Conservation (phyloP, 2,113 vertebrate species). For the Atherinomorus stipes region DNA sequence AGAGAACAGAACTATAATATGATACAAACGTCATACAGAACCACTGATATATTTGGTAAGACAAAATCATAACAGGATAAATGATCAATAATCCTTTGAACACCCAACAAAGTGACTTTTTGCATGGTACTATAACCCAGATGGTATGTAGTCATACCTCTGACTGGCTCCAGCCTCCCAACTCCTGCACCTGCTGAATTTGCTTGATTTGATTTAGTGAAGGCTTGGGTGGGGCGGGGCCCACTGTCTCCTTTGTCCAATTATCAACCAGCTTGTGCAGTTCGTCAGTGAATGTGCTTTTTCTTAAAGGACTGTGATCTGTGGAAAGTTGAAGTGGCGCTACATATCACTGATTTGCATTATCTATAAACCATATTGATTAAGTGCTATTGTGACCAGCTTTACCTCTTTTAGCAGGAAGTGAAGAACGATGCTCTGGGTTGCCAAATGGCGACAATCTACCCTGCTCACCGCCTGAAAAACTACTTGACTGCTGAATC, state of each 20-base stretch:
- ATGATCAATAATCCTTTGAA: neutral
- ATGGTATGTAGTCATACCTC: constrained; percentile 80
- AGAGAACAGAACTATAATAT: neutral
- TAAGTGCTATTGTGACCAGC: neutral
- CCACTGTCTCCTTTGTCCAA: constrained; percentile 89
- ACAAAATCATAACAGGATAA: neutral
- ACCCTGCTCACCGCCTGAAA: constrained; percentile 73
- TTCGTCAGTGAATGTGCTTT: constrained; percentile 93
- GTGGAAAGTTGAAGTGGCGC: constrained; percentile 37
- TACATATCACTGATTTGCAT: neutral
- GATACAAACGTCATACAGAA: neutral
- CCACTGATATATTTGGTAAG: neutral
- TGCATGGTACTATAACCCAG: neutral
- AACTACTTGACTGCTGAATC: constrained; percentile 78
- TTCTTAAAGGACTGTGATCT: constrained; percentile 82
- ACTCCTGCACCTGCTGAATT: constrained; percentile 89
- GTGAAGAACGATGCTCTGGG: constrained; percentile 52
- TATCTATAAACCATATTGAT: neutral
- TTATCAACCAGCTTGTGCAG: constrained; percentile 93
- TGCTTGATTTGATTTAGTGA: constrained; percentile 94
- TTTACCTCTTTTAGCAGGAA: constrained; percentile 70
- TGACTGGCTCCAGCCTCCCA: constrained; percentile 85
- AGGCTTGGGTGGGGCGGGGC: constrained; percentile 83
- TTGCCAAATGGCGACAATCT: constrained; percentile 57
- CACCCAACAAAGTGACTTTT: neutral